Conservation (phyloP, 2,888 invertebrate genomes). For the Synanthedon vespiformis region DNA sequence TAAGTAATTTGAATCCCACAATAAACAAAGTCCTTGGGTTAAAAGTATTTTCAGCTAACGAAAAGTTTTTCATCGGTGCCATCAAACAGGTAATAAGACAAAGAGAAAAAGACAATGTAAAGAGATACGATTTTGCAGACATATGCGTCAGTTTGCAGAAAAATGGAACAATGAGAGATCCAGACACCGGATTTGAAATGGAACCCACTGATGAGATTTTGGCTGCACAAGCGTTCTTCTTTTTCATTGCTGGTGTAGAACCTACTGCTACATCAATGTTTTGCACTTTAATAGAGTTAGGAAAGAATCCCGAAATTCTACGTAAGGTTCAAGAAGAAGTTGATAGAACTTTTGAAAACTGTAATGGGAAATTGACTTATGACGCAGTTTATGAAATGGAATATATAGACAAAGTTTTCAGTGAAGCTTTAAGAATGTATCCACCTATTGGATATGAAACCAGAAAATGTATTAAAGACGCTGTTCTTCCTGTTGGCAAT, state of each 20-base stretch:
- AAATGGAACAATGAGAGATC: slow-evolving; percentile 27
- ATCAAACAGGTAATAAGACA: slow-evolving; percentile 33
- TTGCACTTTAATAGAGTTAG: slow-evolving; percentile 31
- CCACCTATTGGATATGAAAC: slow-evolving; percentile 32
- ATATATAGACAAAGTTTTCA: slow-evolving; percentile 36
- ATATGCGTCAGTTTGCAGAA: slow-evolving; percentile 37
- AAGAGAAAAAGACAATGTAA: slow-evolving; percentile 24
- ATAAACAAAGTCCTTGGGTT: slow-evolving; percentile 22
- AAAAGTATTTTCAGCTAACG: slow-evolving; percentile 26
- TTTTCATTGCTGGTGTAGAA: slow-evolving; percentile 47
- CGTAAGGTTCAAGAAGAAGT: slow-evolving; percentile 36
- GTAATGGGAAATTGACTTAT: slow-evolving; percentile 23
- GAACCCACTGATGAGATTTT: slow-evolving; percentile 38
- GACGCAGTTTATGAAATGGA: slow-evolving; percentile 28
- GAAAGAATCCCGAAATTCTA: slow-evolving; percentile 31
- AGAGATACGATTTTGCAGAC: slow-evolving; percentile 40
- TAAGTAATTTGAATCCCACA: slow-evolving; percentile 11
- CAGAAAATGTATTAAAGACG: slow-evolving; percentile 26
- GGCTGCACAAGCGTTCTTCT: slow-evolving; percentile 45
- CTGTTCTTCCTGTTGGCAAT: slow-evolving; percentile 36
- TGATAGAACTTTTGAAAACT: slow-evolving; percentile 21
- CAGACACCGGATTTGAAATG: slow-evolving; percentile 25
- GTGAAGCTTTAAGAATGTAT: slow-evolving; percentile 30
- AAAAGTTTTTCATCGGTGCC: slow-evolving; percentile 35
- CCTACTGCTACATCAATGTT: slow-evolving; percentile 37